These are phyloP conservation scores for Pollicipes pollicipes DNA, from an alignment of 1,140 invertebrate genomes.

Conservation along the genomic window DNA sequence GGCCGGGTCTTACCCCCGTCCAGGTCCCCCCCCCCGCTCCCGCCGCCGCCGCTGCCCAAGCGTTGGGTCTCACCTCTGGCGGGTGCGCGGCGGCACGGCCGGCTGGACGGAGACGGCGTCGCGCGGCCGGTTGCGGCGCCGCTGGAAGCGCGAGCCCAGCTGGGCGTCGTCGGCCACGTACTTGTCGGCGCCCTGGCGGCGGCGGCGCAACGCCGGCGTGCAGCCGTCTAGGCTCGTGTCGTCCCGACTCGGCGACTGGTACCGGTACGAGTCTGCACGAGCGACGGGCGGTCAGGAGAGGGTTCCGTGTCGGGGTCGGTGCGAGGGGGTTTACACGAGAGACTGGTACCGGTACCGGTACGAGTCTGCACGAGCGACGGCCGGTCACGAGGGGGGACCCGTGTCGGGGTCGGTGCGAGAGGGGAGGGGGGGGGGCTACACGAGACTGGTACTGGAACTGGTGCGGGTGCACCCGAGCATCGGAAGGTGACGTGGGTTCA, in stretches of 20 bases:
- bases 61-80: background rate
- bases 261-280: background rate
- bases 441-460: too few species aligned
- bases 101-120: background rate
- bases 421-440: too few species aligned
- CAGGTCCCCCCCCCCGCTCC: too few species aligned
- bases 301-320: too few species aligned
- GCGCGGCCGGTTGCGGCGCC: conserved; percentile 31
- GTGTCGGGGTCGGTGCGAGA: background rate
- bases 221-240: conserved; percentile 13
- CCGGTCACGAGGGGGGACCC: too few species aligned
- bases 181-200: conserved; percentile 47
- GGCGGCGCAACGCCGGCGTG: conserved; percentile 42
- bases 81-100: background rate
- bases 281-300: too few species aligned
- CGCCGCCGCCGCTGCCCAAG: too few species aligned
- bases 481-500: too few species aligned
- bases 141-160: conserved; percentile 48
- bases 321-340: too few species aligned
- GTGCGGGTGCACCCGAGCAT: too few species aligned
- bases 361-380: too few species aligned
- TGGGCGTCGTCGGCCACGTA: conserved; percentile 53
- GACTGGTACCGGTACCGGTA: too few species aligned
- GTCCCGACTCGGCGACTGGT: background rate
- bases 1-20: background rate